These are phyloP conservation scores for Branchellion lobata DNA, from an alignment of 2,888 invertebrate species.

Conservation along the genomic window DNA sequence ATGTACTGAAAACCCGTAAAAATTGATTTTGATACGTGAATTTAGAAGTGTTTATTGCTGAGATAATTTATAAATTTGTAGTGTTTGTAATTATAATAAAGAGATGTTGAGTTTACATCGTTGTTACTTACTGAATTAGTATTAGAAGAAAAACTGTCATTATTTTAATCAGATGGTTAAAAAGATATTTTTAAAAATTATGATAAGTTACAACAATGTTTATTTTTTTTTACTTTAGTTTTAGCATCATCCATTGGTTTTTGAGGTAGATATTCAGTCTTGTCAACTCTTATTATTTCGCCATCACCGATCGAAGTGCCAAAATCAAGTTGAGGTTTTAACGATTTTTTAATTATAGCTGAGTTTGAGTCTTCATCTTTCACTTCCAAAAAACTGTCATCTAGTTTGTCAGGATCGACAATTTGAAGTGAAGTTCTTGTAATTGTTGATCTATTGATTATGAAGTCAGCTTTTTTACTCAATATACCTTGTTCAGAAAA, in stretches of 20 bases:
- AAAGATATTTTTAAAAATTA: too few species aligned
- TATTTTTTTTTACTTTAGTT: neutral
- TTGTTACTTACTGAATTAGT: too few species aligned
- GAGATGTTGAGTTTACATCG: too few species aligned
- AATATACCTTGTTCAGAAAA: conserved; percentile 32
- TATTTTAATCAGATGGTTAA: too few species aligned
- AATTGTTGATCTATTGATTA: conserved; percentile 21
- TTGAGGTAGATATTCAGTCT: neutral
- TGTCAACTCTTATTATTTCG: neutral
- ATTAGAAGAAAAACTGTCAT: too few species aligned
- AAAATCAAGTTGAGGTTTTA: too few species aligned
- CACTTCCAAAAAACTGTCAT: neutral
- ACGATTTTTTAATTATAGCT: too few species aligned
- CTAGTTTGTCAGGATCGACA: conserved; percentile 32
- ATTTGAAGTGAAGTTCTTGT: conserved; percentile 26
- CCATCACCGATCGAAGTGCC: neutral
- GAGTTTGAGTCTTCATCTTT: neutral
- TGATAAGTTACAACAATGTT: neutral
- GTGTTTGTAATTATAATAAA: too few species aligned
- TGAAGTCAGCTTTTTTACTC: conserved; percentile 38
- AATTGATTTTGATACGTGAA: too few species aligned
- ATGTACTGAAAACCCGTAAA: too few species aligned
- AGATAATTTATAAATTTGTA: too few species aligned
- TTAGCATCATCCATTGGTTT: neutral
- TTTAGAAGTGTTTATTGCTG: too few species aligned